Evolutionary conservation across 1,140 invertebrate genomes (phyloP).

Genomic region (Eupeodes corollae): DNA sequence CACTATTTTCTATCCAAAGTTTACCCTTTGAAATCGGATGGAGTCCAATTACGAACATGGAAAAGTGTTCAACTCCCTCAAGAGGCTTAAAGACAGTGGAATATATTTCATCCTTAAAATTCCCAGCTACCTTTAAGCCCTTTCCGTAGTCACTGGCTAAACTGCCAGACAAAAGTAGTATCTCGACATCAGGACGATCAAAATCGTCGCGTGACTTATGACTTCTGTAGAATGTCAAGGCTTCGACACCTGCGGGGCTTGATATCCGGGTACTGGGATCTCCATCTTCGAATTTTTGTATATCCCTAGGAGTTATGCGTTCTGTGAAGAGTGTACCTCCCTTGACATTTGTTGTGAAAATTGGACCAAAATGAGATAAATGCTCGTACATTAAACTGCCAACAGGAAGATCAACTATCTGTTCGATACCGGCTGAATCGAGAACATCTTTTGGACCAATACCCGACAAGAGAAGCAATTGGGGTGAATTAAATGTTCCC

Average conservation of each 20-base stretch:
- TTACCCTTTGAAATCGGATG: slow-evolving; percentile 57
- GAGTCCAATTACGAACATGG: slow-evolving; percentile 53
- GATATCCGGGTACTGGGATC: slow-evolving; percentile 41
- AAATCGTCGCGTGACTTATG: slow-evolving; percentile 40
- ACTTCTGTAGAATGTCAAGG: slow-evolving; percentile 46
- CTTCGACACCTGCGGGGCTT: slow-evolving; percentile 43
- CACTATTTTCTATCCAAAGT: slow-evolving; percentile 47
- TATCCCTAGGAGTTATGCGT: slow-evolving; percentile 22
- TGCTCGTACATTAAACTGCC: slow-evolving; percentile 67
- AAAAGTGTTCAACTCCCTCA: slow-evolving; percentile 42
- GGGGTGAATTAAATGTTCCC: slow-evolving; percentile 62
- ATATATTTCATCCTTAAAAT: slow-evolving; percentile 43
- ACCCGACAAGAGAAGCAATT: slow-evolving; percentile 73
- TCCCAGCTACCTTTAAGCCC: slow-evolving; percentile 40
- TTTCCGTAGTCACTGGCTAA: slow-evolving; percentile 47
- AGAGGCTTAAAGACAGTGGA: slow-evolving; percentile 39
- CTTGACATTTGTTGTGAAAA: slow-evolving; percentile 40
- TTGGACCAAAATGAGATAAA: slow-evolving; percentile 50
- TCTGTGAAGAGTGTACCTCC: not conserved
- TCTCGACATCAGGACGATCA: slow-evolving; percentile 46
- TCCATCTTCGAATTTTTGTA: slow-evolving; percentile 37
- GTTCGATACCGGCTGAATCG: slow-evolving; percentile 48
- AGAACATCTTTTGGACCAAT: slow-evolving; percentile 66
- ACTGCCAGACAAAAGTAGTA: slow-evolving; percentile 40
- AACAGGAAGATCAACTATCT: slow-evolving; percentile 54